Evolutionary conservation across 2,797 vertebrate species (phyloP).

Genomic region (Poecilia velifera): DNA sequence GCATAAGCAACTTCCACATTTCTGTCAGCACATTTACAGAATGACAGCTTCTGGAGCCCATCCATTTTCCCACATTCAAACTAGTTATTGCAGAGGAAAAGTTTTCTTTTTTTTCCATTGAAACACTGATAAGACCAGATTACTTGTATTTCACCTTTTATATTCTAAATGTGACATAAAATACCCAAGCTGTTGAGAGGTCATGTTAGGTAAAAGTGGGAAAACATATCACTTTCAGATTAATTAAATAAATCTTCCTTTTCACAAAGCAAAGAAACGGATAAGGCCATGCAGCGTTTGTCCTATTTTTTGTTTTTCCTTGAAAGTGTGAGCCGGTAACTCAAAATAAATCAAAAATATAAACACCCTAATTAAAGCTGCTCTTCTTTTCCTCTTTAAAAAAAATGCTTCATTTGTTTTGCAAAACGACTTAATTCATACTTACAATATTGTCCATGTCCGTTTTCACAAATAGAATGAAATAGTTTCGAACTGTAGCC

Average conservation of each 20-base stretch:
- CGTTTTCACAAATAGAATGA: constrained; percentile 33
- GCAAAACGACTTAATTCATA: not conserved
- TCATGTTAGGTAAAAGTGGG: not conserved
- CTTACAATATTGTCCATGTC: constrained; percentile 48
- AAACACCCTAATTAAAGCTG: not conserved
- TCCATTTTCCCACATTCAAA: not conserved
- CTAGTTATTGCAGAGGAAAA: not conserved
- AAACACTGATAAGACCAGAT: not conserved
- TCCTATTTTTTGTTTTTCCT: not conserved
- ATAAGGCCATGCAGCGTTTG: not conserved
- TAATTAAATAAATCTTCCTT: not conserved
- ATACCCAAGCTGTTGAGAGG: not conserved
- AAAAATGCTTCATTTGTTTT: not conserved
- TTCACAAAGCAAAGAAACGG: not conserved
- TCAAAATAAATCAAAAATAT: not conserved
- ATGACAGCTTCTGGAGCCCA: not conserved
- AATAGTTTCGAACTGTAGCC: constrained; percentile 35
- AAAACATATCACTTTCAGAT: not conserved
- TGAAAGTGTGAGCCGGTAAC: not conserved
- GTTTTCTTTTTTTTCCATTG: not conserved
- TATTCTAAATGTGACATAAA: not conserved
- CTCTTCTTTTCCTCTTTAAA: not conserved
- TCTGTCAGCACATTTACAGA: not conserved
- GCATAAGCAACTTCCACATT: not conserved
- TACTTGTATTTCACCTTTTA: not conserved